A percentile compares a stretch with the other conserved stretches of the same genome.
phyloP scores from a whole-genome alignment of 2,888 invertebrate genomes.

The Andrena haemorrhoa region DNA sequence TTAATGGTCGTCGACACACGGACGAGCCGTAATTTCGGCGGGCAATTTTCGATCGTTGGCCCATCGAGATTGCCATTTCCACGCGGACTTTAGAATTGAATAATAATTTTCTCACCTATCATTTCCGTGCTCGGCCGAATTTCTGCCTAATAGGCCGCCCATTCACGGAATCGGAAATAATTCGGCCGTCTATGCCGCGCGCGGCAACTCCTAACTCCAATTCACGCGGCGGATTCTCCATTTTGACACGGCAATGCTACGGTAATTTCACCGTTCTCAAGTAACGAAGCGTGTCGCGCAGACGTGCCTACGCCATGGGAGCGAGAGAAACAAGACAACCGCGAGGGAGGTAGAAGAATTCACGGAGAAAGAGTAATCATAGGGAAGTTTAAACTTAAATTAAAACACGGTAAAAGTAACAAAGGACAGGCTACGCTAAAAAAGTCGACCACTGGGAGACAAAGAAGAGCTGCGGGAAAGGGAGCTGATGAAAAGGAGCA shows the following conservation, averaged over 20 bases:
- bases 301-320: background rate
- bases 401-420: background rate
- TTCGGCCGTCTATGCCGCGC: background rate
- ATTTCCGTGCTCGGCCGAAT: conserved; percentile 37
- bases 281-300: too few species aligned
- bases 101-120: conserved; percentile 59
- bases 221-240: conserved; percentile 28
- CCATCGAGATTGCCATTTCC: conserved; percentile 53
- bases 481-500: background rate
- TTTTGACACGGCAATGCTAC: background rate
- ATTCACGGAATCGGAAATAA: conserved; percentile 33
- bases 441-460: background rate
- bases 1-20: conserved; percentile 47
- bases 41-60: conserved; percentile 60
- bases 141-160: conserved; percentile 7
- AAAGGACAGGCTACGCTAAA: background rate
- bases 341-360: background rate
- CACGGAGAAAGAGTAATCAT: background rate
- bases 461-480: background rate
- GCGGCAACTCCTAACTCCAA: conserved; percentile 39
- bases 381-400: too few species aligned
- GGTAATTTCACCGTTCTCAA: too few species aligned
- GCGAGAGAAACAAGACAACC: background rate
- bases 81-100: conserved; percentile 50
- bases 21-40: conserved; percentile 50